Percentiles rank a stretch among this genome's conserved stretches.
phyloP scores from a whole-genome alignment of 2,113 vertebrate species.

The Gila orcuttii region DNA sequence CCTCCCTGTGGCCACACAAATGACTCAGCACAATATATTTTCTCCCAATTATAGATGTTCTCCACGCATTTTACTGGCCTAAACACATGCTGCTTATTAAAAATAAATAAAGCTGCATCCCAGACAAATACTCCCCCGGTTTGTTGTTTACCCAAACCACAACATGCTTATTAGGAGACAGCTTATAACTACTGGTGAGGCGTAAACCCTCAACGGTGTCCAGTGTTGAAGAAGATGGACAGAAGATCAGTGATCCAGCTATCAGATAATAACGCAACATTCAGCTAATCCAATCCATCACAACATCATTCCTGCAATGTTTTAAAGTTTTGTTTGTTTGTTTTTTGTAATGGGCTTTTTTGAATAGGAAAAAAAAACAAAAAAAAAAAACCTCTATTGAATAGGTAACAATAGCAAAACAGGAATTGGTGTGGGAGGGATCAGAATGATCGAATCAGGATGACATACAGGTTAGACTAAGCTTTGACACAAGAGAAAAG shows the following conservation, averaged over 20 bases:
- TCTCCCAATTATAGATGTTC: conserved; percentile 38
- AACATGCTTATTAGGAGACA: conserved; percentile 27
- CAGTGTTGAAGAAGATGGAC: not conserved
- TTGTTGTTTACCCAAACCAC: conserved; percentile 15
- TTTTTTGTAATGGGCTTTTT: not conserved
- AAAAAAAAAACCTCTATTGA: no score
- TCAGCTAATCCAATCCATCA: not conserved
- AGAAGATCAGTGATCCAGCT: not conserved
- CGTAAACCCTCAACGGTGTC: not conserved
- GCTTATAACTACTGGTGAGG: not conserved
- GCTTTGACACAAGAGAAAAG: not conserved
- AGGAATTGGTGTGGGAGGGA: not conserved
- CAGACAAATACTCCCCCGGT: conserved; percentile 34
- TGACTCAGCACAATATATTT: conserved; percentile 37
- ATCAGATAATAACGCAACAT: not conserved
- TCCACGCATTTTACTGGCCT: conserved; percentile 12
- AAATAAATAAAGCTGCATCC: conserved; percentile 33
- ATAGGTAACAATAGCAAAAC: not conserved
- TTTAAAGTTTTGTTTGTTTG: not conserved
- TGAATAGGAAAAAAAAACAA: not conserved
- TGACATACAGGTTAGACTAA: not conserved
- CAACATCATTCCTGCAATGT: not conserved
- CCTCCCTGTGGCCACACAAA: conserved; percentile 39
- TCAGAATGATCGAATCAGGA: not conserved
- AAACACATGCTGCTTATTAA: conserved; percentile 38